phyloP scores from a whole-genome alignment of 1,140 invertebrate genomes.

The Phymastichus coffea region DNA sequence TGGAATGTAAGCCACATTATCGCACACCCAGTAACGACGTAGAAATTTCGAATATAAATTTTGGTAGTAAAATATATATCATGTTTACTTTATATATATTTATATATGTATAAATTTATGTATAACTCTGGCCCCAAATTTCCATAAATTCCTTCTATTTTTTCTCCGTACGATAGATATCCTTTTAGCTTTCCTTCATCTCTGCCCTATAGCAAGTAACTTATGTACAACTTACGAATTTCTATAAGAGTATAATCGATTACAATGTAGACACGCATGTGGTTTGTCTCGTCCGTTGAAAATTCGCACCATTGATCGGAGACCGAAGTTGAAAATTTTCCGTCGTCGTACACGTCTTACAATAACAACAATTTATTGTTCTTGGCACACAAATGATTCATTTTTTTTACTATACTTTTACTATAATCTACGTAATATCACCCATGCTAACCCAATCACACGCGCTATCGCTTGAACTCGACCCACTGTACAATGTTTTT shows the following conservation, averaged over 20 bases:
- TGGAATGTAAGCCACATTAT: conserved; percentile 55
- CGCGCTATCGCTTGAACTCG: neutral
- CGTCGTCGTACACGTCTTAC: conserved; percentile 26
- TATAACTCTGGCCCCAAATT: conserved; percentile 55
- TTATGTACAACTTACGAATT: conserved; percentile 44
- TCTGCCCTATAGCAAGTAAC: conserved; percentile 33
- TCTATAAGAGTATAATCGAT: conserved; percentile 41
- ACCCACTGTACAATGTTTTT: no score
- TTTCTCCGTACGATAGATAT: conserved; percentile 33
- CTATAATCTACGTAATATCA: conserved; percentile 14
- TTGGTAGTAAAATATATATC: conserved; percentile 55
- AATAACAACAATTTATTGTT: conserved; percentile 40
- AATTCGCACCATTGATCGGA: conserved; percentile 30
- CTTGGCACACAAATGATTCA: conserved; percentile 42
- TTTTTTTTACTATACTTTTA: neutral
- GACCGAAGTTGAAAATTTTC: conserved; percentile 13
- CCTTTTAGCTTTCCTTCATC: conserved; percentile 22
- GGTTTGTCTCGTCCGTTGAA: conserved; percentile 22
- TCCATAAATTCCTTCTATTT: conserved; percentile 45
- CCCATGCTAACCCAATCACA: neutral
- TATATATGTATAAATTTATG: conserved; percentile 47
- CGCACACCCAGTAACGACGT: conserved; percentile 48
- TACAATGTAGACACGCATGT: conserved; percentile 33
- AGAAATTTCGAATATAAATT: conserved; percentile 58
- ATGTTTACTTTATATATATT: conserved; percentile 37